These are phyloP conservation scores for Thaumetopoea pityocampa DNA, from an alignment of 1,140 invertebrate species.

Conservation along the genomic window DNA sequence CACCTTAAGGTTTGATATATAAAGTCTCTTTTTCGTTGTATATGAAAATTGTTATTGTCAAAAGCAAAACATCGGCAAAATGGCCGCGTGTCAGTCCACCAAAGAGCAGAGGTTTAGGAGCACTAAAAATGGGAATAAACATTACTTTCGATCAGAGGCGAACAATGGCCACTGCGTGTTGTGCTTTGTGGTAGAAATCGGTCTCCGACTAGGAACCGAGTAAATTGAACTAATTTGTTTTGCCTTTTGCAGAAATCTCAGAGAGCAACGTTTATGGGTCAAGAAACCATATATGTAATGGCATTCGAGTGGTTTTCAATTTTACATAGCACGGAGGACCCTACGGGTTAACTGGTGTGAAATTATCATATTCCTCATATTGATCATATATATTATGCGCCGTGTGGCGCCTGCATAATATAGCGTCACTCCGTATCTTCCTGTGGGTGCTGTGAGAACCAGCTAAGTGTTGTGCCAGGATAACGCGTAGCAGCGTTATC, in stretches of 20 bases:
- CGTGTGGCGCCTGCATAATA: no score
- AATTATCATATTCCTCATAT: no score
- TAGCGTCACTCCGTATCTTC: no score
- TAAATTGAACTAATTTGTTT: slow-evolving; percentile 51
- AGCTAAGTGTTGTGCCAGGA: no score
- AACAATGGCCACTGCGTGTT: slow-evolving; percentile 44
- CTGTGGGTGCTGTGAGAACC: no score
- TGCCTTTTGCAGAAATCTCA: slow-evolving; percentile 43
- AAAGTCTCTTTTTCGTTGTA: slow-evolving; percentile 1
- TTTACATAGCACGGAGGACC: slow-evolving; percentile 19
- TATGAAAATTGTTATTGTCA: slow-evolving; percentile 9
- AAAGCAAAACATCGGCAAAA: slow-evolving; percentile 23
- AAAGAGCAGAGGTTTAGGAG: slow-evolving; percentile 46
- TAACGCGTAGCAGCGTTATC: no score
- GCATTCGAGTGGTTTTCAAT: slow-evolving; percentile 22
- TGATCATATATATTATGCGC: not conserved
- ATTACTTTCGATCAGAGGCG: slow-evolving; percentile 43
- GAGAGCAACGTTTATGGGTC: slow-evolving; percentile 33
- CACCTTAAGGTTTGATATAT: slow-evolving; percentile 11
- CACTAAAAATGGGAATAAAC: slow-evolving; percentile 54
- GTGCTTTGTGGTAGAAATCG: slow-evolving; percentile 49
- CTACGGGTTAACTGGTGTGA: slow-evolving; percentile 9
- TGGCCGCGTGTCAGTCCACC: slow-evolving; percentile 25
- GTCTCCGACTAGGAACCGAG: slow-evolving; percentile 33
- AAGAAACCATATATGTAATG: slow-evolving; percentile 31